These are phyloP conservation scores for Alosa sapidissima DNA, from an alignment of 2,797 vertebrate species.

Conservation along the genomic window DNA sequence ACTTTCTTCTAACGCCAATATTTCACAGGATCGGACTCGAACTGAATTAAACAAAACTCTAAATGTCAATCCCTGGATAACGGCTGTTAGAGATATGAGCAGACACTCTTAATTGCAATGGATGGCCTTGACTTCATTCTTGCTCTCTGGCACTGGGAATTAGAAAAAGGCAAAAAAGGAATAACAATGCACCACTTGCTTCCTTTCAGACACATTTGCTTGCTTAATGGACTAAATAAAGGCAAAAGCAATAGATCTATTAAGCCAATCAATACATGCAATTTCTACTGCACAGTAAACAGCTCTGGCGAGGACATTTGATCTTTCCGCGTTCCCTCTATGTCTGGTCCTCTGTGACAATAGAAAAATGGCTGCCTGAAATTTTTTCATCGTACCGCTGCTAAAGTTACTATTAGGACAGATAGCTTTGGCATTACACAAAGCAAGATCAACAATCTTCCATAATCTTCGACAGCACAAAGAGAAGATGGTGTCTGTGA, in stretches of 20 bases:
- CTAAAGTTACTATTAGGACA: background rate
- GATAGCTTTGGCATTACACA: background rate
- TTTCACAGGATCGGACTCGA: background rate
- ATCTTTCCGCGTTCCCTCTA: conserved; percentile 17
- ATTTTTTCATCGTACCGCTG: background rate
- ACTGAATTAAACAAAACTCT: background rate
- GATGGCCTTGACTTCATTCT: background rate
- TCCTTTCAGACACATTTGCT: background rate
- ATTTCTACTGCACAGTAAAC: conserved; percentile 14
- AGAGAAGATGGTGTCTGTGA: background rate
- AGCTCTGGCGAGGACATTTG: conserved; percentile 6
- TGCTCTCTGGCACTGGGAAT: background rate
- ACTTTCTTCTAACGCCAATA: background rate
- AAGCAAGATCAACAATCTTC: background rate
- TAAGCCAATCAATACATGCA: conserved; percentile 21
- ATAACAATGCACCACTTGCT: background rate
- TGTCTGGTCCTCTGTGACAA: conserved; percentile 11
- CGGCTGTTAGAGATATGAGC: background rate
- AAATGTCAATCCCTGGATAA: background rate
- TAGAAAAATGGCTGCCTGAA: background rate
- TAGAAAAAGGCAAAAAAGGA: background rate
- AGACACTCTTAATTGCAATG: background rate
- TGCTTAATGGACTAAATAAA: conserved; percentile 26
- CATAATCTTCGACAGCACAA: background rate
- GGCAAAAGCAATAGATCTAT: conserved; percentile 23